Evolutionary conservation across 1,140 invertebrate species (phyloP).

Genomic region (Panagrolaimus sp.): DNA sequence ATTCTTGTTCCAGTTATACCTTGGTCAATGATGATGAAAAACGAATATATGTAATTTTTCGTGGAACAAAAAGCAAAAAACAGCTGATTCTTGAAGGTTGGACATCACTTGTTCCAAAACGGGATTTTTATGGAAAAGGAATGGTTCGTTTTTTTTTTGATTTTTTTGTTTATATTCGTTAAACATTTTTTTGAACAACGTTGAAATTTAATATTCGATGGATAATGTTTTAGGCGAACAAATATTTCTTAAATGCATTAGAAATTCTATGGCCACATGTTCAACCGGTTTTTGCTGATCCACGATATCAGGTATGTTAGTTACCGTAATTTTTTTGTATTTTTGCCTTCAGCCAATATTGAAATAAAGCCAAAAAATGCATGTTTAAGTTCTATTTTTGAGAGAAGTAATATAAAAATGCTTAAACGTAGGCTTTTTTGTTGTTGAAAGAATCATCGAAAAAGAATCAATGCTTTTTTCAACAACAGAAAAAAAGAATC

Average conservation of each 20-base stretch:
- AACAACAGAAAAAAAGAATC: no score
- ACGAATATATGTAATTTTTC: slow-evolving; percentile 3
- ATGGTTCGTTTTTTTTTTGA: neutral
- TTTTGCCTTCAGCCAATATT: no score
- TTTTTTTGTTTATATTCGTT: no score
- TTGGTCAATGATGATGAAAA: neutral
- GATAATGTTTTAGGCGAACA: slow-evolving; percentile 10
- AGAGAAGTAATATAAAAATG: neutral
- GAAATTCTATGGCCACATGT: slow-evolving; percentile 11
- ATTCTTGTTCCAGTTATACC: slow-evolving; percentile 8
- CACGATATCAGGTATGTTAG: neutral
- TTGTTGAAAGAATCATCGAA: no score
- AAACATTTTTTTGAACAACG: neutral
- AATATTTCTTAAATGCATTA: slow-evolving; percentile 7
- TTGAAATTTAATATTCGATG: neutral
- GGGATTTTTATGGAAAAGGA: slow-evolving; percentile 8
- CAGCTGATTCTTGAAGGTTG: slow-evolving; percentile 11
- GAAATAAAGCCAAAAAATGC: no score
- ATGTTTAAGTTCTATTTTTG: no score
- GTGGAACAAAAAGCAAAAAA: neutral
- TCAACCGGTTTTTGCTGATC: neutral
- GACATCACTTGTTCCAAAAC: neutral
- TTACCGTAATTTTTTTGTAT: neutral
- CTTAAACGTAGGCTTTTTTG: neutral
- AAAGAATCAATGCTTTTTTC: no score